These are phyloP conservation scores for Hydrotaea cyrtoneurina DNA, from an alignment of 2,888 invertebrate genomes.

Conservation along the genomic window DNA sequence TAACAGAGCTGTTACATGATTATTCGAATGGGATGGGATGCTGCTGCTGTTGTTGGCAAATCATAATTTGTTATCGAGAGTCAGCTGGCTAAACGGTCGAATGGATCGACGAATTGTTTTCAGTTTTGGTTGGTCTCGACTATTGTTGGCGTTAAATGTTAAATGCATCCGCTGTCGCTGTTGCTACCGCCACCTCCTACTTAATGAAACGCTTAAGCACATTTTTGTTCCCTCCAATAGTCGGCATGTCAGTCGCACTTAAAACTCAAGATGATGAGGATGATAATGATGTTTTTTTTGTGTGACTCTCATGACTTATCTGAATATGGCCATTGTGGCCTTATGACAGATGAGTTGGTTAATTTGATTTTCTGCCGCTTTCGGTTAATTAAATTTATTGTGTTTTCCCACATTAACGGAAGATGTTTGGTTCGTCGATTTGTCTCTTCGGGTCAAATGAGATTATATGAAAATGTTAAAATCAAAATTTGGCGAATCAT, in stretches of 20 bases:
- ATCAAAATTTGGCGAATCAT: background rate
- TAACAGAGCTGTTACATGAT: constrained; percentile 31
- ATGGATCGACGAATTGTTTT: background rate
- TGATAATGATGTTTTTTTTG: background rate
- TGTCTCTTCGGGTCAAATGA: background rate
- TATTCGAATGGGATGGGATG: background rate
- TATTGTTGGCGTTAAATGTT: constrained; percentile 21
- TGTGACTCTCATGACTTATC: background rate
- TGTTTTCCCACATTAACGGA: constrained; percentile 20
- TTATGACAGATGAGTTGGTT: constrained; percentile 14
- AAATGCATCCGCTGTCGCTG: constrained; percentile 8
- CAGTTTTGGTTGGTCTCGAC: background rate
- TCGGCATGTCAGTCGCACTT: background rate
- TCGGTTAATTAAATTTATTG: background rate
- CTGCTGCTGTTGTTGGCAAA: background rate
- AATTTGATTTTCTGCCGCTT: background rate
- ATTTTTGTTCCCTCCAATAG: background rate
- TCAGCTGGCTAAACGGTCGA: background rate
- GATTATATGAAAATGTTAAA: background rate
- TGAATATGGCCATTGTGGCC: background rate
- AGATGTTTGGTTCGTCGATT: background rate
- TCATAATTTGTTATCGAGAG: constrained; percentile 29
- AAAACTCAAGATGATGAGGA: background rate
- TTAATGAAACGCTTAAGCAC: background rate
- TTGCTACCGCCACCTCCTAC: background rate